phyloP scores from a whole-genome alignment of 1,140 invertebrate genomes.

The Teleopsis dalmanni region DNA sequence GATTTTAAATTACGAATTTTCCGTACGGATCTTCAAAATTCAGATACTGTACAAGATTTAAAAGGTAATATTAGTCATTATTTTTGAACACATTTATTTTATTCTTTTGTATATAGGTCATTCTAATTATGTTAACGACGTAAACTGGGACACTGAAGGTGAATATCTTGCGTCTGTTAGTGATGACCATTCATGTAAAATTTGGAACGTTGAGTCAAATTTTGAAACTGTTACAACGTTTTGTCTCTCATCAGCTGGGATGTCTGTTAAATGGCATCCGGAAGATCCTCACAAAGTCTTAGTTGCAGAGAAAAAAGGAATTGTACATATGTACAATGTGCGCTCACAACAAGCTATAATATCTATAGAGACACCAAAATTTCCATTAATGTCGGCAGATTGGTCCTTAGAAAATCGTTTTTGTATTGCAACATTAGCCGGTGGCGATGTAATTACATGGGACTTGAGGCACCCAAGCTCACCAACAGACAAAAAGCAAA shows the following conservation, averaged over 20 bases:
- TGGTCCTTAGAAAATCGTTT: constrained; percentile 59
- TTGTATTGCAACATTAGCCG: constrained; percentile 53
- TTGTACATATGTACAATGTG: constrained; percentile 66
- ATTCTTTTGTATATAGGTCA: constrained; percentile 46
- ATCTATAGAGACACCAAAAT: constrained; percentile 58
- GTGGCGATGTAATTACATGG: constrained; percentile 58
- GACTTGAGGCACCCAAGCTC: constrained; percentile 53
- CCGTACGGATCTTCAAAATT: constrained; percentile 50
- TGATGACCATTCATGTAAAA: constrained; percentile 66
- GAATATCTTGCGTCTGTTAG: constrained; percentile 63
- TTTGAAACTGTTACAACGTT: constrained; percentile 52
- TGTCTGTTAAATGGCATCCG: constrained; percentile 62
- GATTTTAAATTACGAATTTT: constrained; percentile 52
- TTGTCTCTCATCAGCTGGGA: constrained; percentile 59
- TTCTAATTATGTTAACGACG: constrained; percentile 61
- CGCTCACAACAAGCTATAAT: constrained; percentile 60
- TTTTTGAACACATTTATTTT: not conserved
- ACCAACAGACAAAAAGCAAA: constrained; percentile 48
- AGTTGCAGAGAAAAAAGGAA: constrained; percentile 66
- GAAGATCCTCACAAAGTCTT: constrained; percentile 66
- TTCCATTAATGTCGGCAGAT: constrained; percentile 59
- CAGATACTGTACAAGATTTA: constrained; percentile 32
- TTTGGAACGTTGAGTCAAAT: constrained; percentile 56
- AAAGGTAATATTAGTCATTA: constrained; percentile 6
- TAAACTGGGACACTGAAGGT: constrained; percentile 63